phyloP scores from a whole-genome alignment of 2,888 invertebrate species.

The Apotomis betuletana region DNA sequence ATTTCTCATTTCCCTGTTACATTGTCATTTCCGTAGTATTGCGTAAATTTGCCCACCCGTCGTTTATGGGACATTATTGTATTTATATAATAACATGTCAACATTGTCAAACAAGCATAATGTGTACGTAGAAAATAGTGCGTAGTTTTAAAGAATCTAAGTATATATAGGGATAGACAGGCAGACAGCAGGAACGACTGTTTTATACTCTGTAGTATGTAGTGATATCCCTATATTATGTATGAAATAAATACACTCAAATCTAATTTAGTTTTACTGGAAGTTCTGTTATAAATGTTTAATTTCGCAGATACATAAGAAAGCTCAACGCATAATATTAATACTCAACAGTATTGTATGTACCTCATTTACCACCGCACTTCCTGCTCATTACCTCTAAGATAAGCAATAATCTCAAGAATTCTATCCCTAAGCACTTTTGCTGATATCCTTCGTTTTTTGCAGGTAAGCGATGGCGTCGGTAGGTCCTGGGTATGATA shows the following conservation, averaged over 20 bases:
- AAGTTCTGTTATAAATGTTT: no score
- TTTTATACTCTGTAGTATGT: no score
- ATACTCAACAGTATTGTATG: slow-evolving; percentile 4
- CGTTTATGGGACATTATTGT: background rate
- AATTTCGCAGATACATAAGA: no score
- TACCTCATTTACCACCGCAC: background rate
- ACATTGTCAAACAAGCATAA: no score
- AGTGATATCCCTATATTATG: no score
- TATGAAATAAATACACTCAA: no score
- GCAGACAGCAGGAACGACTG: no score
- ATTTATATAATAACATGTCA: no score
- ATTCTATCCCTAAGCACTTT: slow-evolving; percentile 36
- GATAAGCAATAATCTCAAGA: slow-evolving; percentile 33
- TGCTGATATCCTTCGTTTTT: slow-evolving; percentile 40
- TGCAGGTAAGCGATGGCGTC: slow-evolving; percentile 43
- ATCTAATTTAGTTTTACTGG: no score
- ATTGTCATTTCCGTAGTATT: slow-evolving; percentile 21
- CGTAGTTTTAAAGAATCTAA: no score
- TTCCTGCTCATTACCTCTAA: slow-evolving; percentile 8
- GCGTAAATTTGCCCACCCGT: background rate
- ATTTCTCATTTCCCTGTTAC: slow-evolving; percentile 24
- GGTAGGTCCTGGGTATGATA: slow-evolving; percentile 15
- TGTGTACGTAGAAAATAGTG: no score
- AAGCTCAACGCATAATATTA: background rate
- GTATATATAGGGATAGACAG: no score